phyloP scores from a whole-genome alignment of 2,797 vertebrate species.

The Telmatherina bonti region DNA sequence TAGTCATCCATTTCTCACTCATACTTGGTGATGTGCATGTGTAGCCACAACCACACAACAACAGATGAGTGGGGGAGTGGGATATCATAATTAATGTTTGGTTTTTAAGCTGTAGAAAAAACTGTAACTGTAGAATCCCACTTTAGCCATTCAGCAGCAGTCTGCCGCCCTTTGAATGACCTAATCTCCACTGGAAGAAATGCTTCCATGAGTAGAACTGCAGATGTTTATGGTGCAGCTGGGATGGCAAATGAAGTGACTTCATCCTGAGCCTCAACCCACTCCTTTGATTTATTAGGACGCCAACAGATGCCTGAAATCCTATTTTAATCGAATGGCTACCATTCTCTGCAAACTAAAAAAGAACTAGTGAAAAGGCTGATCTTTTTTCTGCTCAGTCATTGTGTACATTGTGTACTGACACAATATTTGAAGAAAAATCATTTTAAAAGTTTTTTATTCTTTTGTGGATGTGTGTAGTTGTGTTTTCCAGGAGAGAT shows the following conservation, averaged over 20 bases:
- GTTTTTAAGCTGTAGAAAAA: background rate
- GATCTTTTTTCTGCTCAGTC: background rate
- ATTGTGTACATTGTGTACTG: background rate
- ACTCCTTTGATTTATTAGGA: constrained; percentile 42
- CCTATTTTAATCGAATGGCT: constrained; percentile 15
- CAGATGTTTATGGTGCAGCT: constrained; percentile 64
- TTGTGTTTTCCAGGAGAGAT: constrained; percentile 18
- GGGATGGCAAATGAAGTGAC: constrained; percentile 55
- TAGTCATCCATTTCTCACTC: too few species aligned
- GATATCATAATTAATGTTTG: background rate
- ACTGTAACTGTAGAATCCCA: background rate
- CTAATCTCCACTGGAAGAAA: constrained; percentile 33
- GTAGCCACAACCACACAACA: background rate
- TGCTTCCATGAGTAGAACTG: constrained; percentile 36
- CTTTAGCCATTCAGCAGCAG: constrained; percentile 1
- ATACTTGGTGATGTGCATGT: too few species aligned
- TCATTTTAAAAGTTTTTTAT: background rate
- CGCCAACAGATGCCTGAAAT: constrained; percentile 35
- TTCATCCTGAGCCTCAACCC: constrained; percentile 52
- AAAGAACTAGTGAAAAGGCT: background rate
- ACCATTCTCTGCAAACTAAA: constrained; percentile 3
- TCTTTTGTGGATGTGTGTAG: constrained; percentile 1
- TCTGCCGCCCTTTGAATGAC: constrained; percentile 10
- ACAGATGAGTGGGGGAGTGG: background rate
- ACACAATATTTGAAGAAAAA: background rate